These are phyloP conservation scores for Hyles lineata DNA, from an alignment of 2,888 invertebrate genomes.

Conservation along the genomic window DNA sequence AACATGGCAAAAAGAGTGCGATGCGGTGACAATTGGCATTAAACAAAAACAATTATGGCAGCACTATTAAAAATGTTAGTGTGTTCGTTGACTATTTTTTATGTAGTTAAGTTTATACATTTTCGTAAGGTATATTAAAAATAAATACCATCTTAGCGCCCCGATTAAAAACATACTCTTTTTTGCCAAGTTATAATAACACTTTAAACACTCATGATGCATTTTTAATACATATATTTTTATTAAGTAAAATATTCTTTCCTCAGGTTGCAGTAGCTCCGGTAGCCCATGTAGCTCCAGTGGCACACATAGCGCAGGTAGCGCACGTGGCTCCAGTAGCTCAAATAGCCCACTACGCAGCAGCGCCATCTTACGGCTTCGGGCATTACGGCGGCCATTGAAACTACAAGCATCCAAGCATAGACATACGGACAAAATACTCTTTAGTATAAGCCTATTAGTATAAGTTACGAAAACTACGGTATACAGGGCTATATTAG, in stretches of 20 bases:
- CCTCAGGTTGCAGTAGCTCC: constrained; percentile 43
- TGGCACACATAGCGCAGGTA: constrained; percentile 40
- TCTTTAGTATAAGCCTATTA: constrained; percentile 37
- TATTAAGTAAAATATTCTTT: constrained; percentile 2
- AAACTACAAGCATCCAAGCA: constrained; percentile 32
- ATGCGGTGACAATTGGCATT: no score
- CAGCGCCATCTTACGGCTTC: constrained; percentile 51
- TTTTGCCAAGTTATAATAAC: no score
- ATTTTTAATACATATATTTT: constrained; percentile 25
- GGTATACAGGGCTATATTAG: constrained; percentile 16
- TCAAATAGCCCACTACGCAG: constrained; percentile 70
- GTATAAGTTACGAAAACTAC: neutral
- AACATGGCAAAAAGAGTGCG: no score
- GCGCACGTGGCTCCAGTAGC: constrained; percentile 40
- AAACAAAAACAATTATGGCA: no score
- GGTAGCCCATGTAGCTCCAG: constrained; percentile 52
- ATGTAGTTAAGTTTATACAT: no score
- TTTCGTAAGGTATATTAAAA: no score
- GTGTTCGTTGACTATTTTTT: no score
- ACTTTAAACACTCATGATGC: no score
- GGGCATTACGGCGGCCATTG: constrained; percentile 50
- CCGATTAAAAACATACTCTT: no score
- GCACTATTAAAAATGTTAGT: no score
- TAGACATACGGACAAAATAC: constrained; percentile 35
- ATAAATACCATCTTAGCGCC: no score